A percentile compares a stretch with the other conserved stretches of the same genome.
Evolutionary conservation across 2,888 invertebrate species (phyloP).

Genomic region (Ommatoiulus sabulosus): DNA sequence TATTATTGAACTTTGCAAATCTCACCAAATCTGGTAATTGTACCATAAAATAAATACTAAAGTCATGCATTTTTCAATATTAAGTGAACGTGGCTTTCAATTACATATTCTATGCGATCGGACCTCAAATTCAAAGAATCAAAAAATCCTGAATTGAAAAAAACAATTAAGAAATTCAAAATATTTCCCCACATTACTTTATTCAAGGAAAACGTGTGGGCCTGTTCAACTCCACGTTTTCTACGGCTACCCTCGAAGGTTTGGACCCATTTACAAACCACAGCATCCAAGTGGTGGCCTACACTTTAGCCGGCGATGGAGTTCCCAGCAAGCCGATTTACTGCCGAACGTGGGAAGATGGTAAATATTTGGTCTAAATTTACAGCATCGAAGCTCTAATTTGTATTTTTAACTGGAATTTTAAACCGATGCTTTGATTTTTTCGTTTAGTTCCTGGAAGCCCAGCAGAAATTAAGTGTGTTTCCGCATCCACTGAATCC

Average conservation of each 20-base stretch:
- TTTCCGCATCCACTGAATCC: constrained; percentile 66
- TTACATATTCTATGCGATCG: too few relatives aligned
- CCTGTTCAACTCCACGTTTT: constrained; percentile 44
- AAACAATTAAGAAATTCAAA: too few relatives aligned
- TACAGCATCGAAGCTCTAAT: too few relatives aligned
- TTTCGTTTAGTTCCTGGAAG: constrained; percentile 65
- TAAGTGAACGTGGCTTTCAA: too few relatives aligned
- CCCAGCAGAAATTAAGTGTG: constrained; percentile 67
- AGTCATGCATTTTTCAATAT: too few relatives aligned
- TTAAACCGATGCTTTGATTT: neutral
- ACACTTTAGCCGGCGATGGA: constrained; percentile 68
- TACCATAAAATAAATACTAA: too few relatives aligned
- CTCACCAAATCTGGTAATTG: too few relatives aligned
- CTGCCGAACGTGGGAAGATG: constrained; percentile 66
- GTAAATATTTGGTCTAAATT: constrained; percentile 62
- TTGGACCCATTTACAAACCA: constrained; percentile 67
- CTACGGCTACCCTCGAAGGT: constrained; percentile 62
- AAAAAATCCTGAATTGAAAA: too few relatives aligned
- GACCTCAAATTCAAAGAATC: too few relatives aligned
- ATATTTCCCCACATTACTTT: too few relatives aligned
- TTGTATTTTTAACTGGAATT: neutral
- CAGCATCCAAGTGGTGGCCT: constrained; percentile 68
- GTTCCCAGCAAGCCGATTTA: constrained; percentile 66
- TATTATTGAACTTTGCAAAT: too few relatives aligned
- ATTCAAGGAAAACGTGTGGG: constrained; percentile 47